Base-by-base conservation (phyloP, 2,888 invertebrate genomes). In the Hirudinaria manillensis region DNA sequence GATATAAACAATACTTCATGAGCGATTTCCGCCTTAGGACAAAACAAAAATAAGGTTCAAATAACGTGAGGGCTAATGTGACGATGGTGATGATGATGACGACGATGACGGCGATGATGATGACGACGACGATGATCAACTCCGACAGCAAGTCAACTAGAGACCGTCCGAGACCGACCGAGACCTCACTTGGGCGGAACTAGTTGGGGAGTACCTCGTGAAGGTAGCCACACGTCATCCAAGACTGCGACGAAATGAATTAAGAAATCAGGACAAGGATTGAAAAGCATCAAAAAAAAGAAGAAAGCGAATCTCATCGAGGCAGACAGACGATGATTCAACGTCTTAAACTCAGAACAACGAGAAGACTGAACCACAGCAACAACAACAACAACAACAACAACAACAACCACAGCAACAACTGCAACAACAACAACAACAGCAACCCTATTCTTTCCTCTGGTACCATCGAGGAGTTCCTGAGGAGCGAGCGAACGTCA, bases 351-450 rank as follows among this genome's bases (percentile, higher is more conserved):
- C 61, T 24, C 24, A 29, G 13, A 61, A 29, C 61, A 29, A 29
- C 61, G n/a, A 61, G 1, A 29, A 27, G 1, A 24, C 7, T n/a
- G 10, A 61, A 16, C 21, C 13, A 79, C 4, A 27, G n/a, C 24
- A 45, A 61, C 6, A 61, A 29, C 24, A 27, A 61, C n/a, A 61
- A 61, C n/a, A 61, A 34, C 56, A 61, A 71, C 53, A 61, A 68
- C 10, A 36, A 29, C 16, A 36, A 68, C 27, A 56, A 56, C 27
- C 3, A 56, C n/a, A 24, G 13, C 21, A 56, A 56, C 56, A 56
- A 56, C 6, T 7, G 56, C 27, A 56, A 56, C 56, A 13, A 56
- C 13, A 61, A 61, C 45, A 45, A 45, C 16, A 45, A 45, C 45
- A 45, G 16, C 13, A 45, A 2, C 45, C 45, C 45, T 16, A 45